A percentile compares a stretch with the other conserved stretches of the same genome.
Evolutionary conservation across 2,113 vertebrate species (phyloP).

Genomic region (Cheirogaleus medius): DNA sequence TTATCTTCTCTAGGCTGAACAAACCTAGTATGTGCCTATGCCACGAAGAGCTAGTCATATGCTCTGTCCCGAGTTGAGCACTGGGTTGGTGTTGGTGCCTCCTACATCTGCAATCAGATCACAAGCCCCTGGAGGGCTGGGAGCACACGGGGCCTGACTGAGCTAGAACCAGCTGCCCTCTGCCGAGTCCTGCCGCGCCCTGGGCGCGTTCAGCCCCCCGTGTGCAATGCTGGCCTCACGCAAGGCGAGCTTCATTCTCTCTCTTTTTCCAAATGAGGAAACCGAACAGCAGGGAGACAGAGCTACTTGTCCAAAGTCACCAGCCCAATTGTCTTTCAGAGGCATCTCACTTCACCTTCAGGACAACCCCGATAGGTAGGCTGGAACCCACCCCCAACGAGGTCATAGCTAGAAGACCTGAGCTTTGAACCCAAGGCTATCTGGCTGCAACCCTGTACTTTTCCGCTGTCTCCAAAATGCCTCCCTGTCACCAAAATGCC

Average conservation of each 20-base stretch:
- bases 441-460: neutral
- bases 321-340: fast-evolving
- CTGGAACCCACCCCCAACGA: fast-evolving
- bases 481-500: neutral
- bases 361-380: fast-evolving
- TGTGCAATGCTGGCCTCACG: no score
- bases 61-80: fast-evolving
- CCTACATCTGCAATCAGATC: fast-evolving
- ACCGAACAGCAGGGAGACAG: neutral
- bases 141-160: fast-evolving
- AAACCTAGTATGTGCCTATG: neutral
- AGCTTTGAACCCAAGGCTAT: neutral
- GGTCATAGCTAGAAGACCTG: neutral
- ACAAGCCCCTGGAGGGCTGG: fast-evolving
- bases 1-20: neutral
- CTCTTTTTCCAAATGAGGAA: neutral
- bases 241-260: neutral
- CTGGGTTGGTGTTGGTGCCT: fast-evolving
- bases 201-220: fast-evolving
- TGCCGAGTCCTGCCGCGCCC: neutral
- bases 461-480: neutral
- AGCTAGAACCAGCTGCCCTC: neutral
- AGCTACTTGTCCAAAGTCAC: neutral
- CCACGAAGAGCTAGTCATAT: fast-evolving
- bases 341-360: neutral